Base-by-base conservation (phyloP, 1,140 invertebrate species). In the Anastrepha obliqua region DNA sequence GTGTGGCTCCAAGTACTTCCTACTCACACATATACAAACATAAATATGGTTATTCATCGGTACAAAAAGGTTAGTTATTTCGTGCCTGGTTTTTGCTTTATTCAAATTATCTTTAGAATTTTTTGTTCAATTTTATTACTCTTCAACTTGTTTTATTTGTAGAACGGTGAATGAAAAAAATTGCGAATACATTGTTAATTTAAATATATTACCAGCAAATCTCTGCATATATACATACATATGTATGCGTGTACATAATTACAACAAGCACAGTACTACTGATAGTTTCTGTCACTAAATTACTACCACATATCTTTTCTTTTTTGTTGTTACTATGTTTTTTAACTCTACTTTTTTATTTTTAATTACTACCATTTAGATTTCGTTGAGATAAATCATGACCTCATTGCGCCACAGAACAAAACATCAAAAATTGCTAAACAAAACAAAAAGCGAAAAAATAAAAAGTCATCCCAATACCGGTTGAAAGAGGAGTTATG, bases 321-420 rank as follows among this genome's bases (percentile, higher is more conserved):
- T 0, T 0, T 29, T 29, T 29, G 29, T 29, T 29, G 29, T 29
- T 29, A 29, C 29, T 29, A 29, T 58, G n/a, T 47, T 47, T 55
- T 81, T 58, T 2, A 55, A 11, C 55, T 81, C 42, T 55, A 20
- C 74, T 55, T 17, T 44, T 86, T 81, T 55, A 13, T 4, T 55
- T 81, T 81, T 55, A 51, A 81, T 81, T 81, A 81, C 11, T 81
- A 15, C 47, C n/a, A 81, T 81, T 81, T 11, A 81, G 74, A 81
- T 81, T 55, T 58, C 39, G 39, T 47, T 51, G 74, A 81, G 74
- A 81, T 81, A 81, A 81, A 81, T 81, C 74, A 8, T 81, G 74
- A 81, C 74, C 74, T 81, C 74, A 81, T 81, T 81, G 74, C 47
- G n/a, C 0, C 51, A n/a, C 17, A 55, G 74, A 51, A 58, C 51